Percentiles rank a stretch among this genome's conserved stretches.
Evolutionary conservation across 2,888 invertebrate species (phyloP).

Genomic region (Idaea straminata): DNA sequence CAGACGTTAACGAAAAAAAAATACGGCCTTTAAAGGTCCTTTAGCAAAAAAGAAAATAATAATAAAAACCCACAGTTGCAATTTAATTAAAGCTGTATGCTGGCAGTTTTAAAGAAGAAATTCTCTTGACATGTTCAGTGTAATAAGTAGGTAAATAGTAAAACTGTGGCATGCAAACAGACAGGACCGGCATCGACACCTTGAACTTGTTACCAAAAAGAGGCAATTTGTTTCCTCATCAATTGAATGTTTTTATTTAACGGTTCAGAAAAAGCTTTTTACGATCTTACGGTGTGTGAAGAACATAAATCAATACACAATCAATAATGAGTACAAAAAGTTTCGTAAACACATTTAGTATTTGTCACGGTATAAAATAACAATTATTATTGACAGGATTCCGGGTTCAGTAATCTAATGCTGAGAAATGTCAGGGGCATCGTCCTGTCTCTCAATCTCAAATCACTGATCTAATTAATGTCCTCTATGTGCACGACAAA

Average conservation of each 20-base stretch:
- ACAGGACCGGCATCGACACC: conserved; percentile 27
- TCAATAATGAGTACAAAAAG: conserved; percentile 21
- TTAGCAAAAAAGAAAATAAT: conserved; percentile 47
- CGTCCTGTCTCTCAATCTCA: conserved; percentile 51
- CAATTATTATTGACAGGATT: conserved; percentile 51
- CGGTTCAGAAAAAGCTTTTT: conserved; percentile 9
- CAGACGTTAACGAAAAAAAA: conserved; percentile 54
- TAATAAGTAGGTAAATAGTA: conserved; percentile 30
- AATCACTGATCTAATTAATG: conserved; percentile 66
- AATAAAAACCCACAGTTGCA: conserved; percentile 16
- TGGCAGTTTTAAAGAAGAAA: conserved; percentile 18
- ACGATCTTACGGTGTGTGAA: not conserved
- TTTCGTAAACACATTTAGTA: conserved; percentile 19
- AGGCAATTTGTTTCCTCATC: conserved; percentile 32
- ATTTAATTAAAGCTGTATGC: conserved; percentile 41
- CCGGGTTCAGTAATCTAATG: conserved; percentile 68
- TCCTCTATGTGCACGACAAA: conserved; percentile 54
- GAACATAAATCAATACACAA: not conserved
- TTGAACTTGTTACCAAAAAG: conserved; percentile 48
- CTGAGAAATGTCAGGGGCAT: conserved; percentile 66
- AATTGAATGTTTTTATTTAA: conserved; percentile 9
- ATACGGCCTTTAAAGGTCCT: conserved; percentile 61
- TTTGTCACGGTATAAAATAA: conserved; percentile 33
- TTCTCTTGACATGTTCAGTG: conserved; percentile 21
- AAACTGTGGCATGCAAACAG: conserved; percentile 39